Percentiles rank a stretch among this genome's conserved stretches.
Evolutionary conservation across 2,888 invertebrate genomes (phyloP).

Genomic region (Chrysomela aeneicollis): DNA sequence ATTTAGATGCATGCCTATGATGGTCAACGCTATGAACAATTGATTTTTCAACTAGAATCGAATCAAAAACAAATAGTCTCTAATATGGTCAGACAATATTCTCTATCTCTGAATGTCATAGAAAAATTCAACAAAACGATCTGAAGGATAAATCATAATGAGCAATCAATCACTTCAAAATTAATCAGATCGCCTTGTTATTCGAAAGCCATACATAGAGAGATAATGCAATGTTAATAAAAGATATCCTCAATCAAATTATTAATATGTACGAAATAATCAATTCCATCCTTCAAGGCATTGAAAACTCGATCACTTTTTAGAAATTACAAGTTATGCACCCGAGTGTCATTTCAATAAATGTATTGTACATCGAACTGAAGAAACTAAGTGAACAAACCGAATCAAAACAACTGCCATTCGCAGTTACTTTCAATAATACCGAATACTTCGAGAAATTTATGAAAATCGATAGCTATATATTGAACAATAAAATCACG

Average conservation of each 20-base stretch:
- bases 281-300: too few species aligned
- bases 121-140: background rate
- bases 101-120: background rate
- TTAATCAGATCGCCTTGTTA: too few species aligned
- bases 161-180: background rate
- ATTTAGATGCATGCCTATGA: constrained; percentile 9
- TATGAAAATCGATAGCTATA: too few species aligned
- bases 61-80: background rate
- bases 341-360: too few species aligned
- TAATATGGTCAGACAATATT: background rate
- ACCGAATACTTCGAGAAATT: background rate
- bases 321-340: too few species aligned
- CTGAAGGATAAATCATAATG: background rate
- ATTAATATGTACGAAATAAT: too few species aligned
- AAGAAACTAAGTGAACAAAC: too few species aligned
- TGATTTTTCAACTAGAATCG: background rate
- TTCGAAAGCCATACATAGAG: background rate
- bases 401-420: background rate
- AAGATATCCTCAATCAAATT: too few species aligned
- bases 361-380: too few species aligned
- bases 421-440: background rate
- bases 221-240: background rate
- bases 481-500: too few species aligned
- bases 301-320: too few species aligned
- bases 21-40: background rate